Evolutionary conservation across 2,888 invertebrate genomes (phyloP).

Genomic region (Branchinecta sandiegonensis): DNA sequence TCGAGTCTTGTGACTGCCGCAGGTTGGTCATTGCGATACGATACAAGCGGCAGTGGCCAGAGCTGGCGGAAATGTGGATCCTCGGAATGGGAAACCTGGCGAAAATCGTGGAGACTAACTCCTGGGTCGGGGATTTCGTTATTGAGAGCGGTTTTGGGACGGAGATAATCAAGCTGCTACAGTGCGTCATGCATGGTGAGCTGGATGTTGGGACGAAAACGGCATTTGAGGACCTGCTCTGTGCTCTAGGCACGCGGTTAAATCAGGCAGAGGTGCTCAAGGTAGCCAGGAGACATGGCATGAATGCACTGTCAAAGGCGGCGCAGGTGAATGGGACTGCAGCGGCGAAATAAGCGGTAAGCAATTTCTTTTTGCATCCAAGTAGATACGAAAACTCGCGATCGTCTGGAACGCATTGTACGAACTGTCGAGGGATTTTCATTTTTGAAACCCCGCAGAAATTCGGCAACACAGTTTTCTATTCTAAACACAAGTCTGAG

Average conservation of each 20-base stretch:
- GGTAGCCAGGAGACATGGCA: slow-evolving; percentile 5
- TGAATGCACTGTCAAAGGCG: neutral
- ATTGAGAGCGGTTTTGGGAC: slow-evolving; percentile 89
- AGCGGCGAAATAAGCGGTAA: neutral
- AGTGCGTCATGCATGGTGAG: slow-evolving; percentile 65
- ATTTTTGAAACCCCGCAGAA: no score
- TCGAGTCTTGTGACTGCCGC: slow-evolving; percentile 68
- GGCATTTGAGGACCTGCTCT: slow-evolving; percentile 77
- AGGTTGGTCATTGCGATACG: slow-evolving; percentile 61
- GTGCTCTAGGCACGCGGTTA: slow-evolving; percentile 45
- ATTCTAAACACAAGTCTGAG: no score
- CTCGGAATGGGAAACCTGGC: slow-evolving; percentile 86
- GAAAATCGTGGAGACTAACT: slow-evolving; percentile 58
- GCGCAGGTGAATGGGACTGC: neutral
- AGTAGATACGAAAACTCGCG: no score
- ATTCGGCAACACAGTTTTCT: no score
- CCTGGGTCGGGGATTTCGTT: slow-evolving; percentile 79
- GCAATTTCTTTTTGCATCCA: no score
- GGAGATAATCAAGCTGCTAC: slow-evolving; percentile 64
- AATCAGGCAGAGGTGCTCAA: slow-evolving; percentile 22
- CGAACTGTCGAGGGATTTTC: no score
- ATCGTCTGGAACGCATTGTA: no score
- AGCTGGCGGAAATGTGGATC: slow-evolving; percentile 81
- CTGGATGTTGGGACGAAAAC: slow-evolving; percentile 69
- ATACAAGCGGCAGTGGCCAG: slow-evolving; percentile 77